Conservation (phyloP, 2,888 invertebrate species). For the Oligia strigilis region DNA sequence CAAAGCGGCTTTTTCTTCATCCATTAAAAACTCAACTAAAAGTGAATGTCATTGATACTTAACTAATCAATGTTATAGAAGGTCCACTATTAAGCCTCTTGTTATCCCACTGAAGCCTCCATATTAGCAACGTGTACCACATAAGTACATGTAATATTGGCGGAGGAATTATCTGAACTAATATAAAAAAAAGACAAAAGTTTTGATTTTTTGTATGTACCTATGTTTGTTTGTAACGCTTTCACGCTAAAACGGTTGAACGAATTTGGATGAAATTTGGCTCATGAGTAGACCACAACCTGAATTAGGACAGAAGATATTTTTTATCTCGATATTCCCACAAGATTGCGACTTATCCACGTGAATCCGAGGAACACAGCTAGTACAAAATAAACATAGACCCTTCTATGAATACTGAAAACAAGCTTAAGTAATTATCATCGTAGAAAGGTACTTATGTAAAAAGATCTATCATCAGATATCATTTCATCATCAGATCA, state of each 20-base stretch:
- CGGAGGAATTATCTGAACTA: background rate
- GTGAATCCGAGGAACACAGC: background rate
- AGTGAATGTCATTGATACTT: background rate
- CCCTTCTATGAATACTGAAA: background rate
- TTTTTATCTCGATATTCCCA: background rate
- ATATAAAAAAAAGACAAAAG: background rate
- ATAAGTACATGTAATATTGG: background rate
- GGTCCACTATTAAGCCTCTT: background rate
- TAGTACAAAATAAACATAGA: background rate
- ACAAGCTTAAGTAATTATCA: background rate
- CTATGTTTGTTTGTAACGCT: background rate
- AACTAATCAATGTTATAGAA: background rate
- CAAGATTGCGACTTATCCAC: background rate
- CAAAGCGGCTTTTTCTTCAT: background rate
- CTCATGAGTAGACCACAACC: background rate
- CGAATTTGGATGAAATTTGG: background rate
- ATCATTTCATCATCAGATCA: conserved; percentile 31
- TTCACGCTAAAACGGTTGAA: background rate
- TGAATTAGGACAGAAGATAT: background rate
- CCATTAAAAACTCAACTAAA: background rate
- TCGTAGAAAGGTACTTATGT: background rate
- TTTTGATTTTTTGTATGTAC: background rate
- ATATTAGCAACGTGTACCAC: background rate
- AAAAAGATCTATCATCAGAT: conserved; percentile 31
- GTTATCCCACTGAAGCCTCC: background rate